Evolutionary conservation across 1,140 invertebrate genomes (phyloP), one percentile per base, ranked within the genome.

Genomic region (Druon quercuslanigerum): DNA sequence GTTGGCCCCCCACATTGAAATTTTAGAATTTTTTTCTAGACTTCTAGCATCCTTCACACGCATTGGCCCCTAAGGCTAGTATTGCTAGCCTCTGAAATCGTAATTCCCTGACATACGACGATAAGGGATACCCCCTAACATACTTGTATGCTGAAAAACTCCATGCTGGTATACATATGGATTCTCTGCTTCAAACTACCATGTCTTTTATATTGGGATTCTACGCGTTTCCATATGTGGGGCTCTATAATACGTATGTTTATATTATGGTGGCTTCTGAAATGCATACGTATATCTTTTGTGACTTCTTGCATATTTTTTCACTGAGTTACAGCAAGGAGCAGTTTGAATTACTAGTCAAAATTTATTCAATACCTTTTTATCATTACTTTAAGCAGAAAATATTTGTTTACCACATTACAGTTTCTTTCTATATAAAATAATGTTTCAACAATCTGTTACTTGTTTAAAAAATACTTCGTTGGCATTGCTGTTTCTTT

Each of bases 251-350:
- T 40, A 40, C 40, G 33, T 66, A 66, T 5, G 14, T 66, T 66
- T 46, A 66, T 66, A 46, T 46, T 46, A 66, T 25, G 20, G 20
- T 66, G 57, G 57, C 57, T 66, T 66, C 57, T 25, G 6, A 40
- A 66, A 66, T 12, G 57, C 33, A 66, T n/a, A 66, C 12, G 25
- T 66, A 40, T 40, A 40, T 66, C 57, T 14, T 46, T 46, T 66
- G 40, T 46, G 9, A 66, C 57, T 66, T 33, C 57, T 66, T 33
- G n/a, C n/a, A 66, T 40, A 66, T 46, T 66, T 33, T 66, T 66
- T 66, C 57, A 66, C 25, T 13, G 56, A 19, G 19, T 25, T 33
- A 5, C 12, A 25, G 12, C 14, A 5, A 40, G 13, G 40, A 66
- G 25, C 57, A 14, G n/a, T 14, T 40, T 66, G 25, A 40, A 66